Evolutionary conservation across 2,797 vertebrate genomes (phyloP), one percentile per base, ranked within the genome.

Genomic region (Pseudochromis fuscus): DNA sequence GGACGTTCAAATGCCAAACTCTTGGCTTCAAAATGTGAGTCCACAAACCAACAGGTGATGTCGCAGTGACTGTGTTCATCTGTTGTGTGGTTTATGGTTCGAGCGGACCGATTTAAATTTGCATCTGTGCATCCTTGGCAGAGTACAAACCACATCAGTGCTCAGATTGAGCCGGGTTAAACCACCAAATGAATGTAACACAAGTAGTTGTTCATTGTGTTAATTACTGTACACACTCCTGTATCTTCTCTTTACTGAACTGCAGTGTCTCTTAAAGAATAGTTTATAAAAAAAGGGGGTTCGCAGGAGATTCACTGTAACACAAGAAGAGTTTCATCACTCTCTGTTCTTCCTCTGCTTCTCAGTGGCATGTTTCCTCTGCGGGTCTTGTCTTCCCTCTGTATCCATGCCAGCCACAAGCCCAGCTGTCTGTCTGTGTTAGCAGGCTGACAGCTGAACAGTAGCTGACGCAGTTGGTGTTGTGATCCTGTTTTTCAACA

Each of bases 381-480:
- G 58, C 0, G 28, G 63, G 25, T 60, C 30, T 23, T 1, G 27
- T 40, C 45, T 51, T 60, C 58, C 60, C 11, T 71, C 74, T 66
- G 75, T 75, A 72, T 77, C 74, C 27, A 37, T 77, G 73, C 50
- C 83, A 68, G 67, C 61, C 53, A 31, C 62, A 67, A 66, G 48
- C 58, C 58, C 70, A 57, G 69, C 81, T 83, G 77, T 73, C 77
- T 60, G 49, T 77, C 15, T 46, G 60, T 21, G 52, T 83, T 75
- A 46, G 37, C 9, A n/a, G 49, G 69, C 31, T 82, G 85, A 84
- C 81, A 78, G 72, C 50, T 67, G 60, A 82, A 76, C 57, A 64
- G 65, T 52, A 55, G 75, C 61, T 46, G 81, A 67, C 71, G 78
- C 73, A 38, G 53, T 77, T 2, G 1, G 19, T 67, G 72, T 65